Evolutionary conservation across 2,113 vertebrate species (phyloP).

Genomic region (Anolis carolinensis): DNA sequence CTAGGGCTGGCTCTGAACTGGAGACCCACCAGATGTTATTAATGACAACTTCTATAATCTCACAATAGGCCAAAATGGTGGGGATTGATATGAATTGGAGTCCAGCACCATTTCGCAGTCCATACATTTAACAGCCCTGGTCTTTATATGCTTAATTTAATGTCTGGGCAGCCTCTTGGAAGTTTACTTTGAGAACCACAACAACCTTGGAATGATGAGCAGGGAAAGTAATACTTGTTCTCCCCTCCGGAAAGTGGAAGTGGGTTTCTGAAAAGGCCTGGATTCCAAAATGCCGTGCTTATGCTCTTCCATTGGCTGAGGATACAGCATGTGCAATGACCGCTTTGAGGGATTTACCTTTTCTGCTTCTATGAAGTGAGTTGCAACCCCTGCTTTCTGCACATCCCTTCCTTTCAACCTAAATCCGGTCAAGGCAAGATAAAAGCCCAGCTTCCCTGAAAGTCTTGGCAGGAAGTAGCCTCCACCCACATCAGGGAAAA

Average conservation of each 20-base stretch:
- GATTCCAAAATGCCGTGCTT: not conserved
- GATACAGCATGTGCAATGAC: not conserved
- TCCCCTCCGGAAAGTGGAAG: not conserved
- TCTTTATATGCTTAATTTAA: not conserved
- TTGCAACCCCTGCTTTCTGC: constrained; percentile 87
- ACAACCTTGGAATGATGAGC: not conserved
- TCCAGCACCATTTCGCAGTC: too few relatives aligned
- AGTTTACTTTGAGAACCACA: not conserved
- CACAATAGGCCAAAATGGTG: too few relatives aligned
- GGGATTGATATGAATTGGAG: too few relatives aligned
- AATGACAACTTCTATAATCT: not conserved
- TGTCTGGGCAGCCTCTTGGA: not conserved
- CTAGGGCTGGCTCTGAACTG: too few relatives aligned
- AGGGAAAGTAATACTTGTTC: not conserved
- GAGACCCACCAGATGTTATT: not conserved
- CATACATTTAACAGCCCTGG: not conserved
- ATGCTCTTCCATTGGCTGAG: not conserved
- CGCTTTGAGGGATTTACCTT: constrained; percentile 77
- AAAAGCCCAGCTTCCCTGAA: constrained; percentile 87
- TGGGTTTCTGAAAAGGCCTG: not conserved
- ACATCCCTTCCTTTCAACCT: constrained; percentile 92
- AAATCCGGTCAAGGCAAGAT: constrained; percentile 90
- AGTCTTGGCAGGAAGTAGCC: constrained; percentile 95
- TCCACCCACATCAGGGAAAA: constrained; percentile 96
- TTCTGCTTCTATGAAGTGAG: constrained; percentile 90